These are phyloP conservation scores for Beris chalybata DNA, from an alignment of 2,888 invertebrate species.

Conservation along the genomic window DNA sequence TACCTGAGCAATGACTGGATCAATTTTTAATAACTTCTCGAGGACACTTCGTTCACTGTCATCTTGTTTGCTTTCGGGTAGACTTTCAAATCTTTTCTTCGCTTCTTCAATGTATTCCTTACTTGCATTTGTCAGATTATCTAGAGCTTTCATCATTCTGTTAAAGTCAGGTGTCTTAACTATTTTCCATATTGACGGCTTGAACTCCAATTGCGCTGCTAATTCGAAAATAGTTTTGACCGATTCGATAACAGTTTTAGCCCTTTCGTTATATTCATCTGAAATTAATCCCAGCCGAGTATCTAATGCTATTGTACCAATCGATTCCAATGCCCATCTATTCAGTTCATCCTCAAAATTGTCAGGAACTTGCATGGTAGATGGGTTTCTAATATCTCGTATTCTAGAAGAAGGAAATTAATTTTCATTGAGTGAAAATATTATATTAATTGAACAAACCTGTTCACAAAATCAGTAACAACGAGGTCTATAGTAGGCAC, in stretches of 20 bases:
- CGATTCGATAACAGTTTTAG: constrained; percentile 40
- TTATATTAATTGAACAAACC: constrained; percentile 44
- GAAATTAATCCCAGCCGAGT: constrained; percentile 48
- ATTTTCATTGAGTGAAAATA: constrained; percentile 43
- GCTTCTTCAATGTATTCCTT: constrained; percentile 48
- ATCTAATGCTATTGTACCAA: constrained; percentile 55
- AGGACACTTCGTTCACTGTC: constrained; percentile 56
- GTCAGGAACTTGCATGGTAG: constrained; percentile 51
- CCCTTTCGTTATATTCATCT: constrained; percentile 57
- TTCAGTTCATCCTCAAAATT: constrained; percentile 59
- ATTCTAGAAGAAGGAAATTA: constrained; percentile 47
- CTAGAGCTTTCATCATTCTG: constrained; percentile 40
- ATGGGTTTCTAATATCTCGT: constrained; percentile 47
- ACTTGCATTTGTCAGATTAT: constrained; percentile 41
- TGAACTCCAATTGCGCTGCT: constrained; percentile 48
- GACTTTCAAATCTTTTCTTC: constrained; percentile 43
- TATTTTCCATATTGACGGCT: constrained; percentile 50
- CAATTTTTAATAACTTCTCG: constrained; percentile 57
- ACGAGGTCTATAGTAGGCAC: constrained; percentile 56
- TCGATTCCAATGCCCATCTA: constrained; percentile 63
- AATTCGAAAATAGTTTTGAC: constrained; percentile 47
- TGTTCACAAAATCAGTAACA: constrained; percentile 44
- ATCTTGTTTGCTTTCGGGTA: constrained; percentile 23
- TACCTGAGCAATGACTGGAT: constrained; percentile 41
- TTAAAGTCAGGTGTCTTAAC: constrained; percentile 44